phyloP scores from a whole-genome alignment of 2,113 vertebrate species.

The Calonectris borealis region DNA sequence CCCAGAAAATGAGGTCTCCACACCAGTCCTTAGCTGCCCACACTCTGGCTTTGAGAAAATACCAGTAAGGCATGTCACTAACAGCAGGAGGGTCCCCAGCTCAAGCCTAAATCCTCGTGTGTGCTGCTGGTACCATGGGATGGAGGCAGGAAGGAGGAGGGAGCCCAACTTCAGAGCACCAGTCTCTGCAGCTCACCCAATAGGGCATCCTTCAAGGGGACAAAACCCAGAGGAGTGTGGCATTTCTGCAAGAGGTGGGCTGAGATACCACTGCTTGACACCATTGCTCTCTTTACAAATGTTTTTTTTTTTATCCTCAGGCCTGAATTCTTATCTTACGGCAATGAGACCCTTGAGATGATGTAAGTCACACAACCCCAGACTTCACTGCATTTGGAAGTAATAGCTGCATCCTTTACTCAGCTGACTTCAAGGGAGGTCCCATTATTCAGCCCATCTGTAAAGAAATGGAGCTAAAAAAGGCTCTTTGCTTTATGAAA shows the following conservation, averaged over 20 bases:
- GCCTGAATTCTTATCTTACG: neutral
- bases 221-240: neutral
- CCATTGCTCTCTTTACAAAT: neutral
- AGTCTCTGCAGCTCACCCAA: neutral
- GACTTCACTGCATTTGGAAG: conserved; percentile 13
- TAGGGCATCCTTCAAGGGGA: neutral
- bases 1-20: neutral
- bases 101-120: neutral
- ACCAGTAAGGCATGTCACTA: neutral
- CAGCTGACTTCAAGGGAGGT: neutral
- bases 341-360: neutral
- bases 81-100: neutral
- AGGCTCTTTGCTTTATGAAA: neutral
- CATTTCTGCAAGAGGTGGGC: neutral
- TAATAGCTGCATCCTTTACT: conserved; percentile 6
- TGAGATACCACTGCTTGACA: neutral
- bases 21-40: neutral
- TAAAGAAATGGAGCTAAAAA: neutral
- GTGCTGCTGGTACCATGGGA: neutral
- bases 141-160: neutral
- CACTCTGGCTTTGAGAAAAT: neutral
- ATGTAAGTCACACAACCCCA: neutral
- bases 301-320: neutral
- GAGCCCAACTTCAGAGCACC: neutral
- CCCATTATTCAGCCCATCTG: neutral